Evolutionary conservation across 2,797 vertebrate genomes (phyloP).

Genomic region (Pteropus rufus): DNA sequence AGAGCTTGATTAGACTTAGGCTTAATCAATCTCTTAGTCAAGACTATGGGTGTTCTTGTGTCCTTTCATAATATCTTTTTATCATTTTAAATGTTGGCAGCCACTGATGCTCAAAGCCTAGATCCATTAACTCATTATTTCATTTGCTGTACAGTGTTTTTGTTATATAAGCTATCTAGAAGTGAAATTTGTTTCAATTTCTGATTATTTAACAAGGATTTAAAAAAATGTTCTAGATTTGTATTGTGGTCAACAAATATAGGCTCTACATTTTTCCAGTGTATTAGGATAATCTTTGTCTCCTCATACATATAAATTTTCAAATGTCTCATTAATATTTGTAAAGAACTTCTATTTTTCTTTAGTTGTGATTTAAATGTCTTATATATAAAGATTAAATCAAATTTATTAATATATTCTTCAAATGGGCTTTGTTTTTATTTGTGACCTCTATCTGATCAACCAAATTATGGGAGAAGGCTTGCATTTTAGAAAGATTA

Average conservation of each 20-base stretch:
- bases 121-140: not conserved
- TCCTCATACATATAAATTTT: not conserved
- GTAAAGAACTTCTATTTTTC: not conserved
- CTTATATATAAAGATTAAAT: not conserved
- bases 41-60: not conserved
- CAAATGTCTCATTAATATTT: not conserved
- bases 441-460: not conserved
- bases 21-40: not conserved
- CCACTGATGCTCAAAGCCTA: not conserved
- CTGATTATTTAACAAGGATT: not conserved
- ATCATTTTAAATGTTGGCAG: not conserved
- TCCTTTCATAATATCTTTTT: not conserved
- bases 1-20: not conserved
- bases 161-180: not conserved
- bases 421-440: not conserved
- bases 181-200: not conserved
- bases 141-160: not conserved
- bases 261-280: not conserved
- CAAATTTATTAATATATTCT: not conserved
- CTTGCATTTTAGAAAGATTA: not conserved
- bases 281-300: not conserved
- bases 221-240: not conserved
- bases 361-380: not conserved
- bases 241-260: not conserved
- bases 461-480: not conserved